Evolutionary conservation across 2,888 invertebrate genomes (phyloP), one percentile per base, ranked within the genome.

Genomic region (Plebejus anna): DNA sequence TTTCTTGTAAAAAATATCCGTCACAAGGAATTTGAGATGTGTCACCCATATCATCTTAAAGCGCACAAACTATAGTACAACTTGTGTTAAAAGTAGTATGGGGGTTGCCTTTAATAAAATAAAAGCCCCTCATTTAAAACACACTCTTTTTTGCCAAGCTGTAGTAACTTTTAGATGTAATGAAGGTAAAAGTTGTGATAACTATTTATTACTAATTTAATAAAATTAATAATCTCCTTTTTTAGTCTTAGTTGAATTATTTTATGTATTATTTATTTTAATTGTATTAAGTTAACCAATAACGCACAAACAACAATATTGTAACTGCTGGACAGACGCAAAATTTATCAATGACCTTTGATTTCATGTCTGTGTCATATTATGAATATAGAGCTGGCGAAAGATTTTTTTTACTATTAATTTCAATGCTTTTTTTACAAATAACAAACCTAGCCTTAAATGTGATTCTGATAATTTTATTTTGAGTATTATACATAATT

Each of bases 181-280:
- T 4, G 72, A n/a, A 66, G 55, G 13, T 55, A 72, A 73, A 73
- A 11, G 55, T 73, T 73, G 73, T 73, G 73, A 73, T 73, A 73
- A 51, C 73, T 73, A 73, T 73, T 73, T 73, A 73, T 73, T 73
- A 51, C 47, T 72, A 72, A 72, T 72, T 72, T 72, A 28, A 72
- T 42, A 42, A 47, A 9, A 47, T 72, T 47, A 51, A 72, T 71
- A 71, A 38, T 42, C 22, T 22, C n/a, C 38, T 70, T 47, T 28
- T 7, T n/a, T 71, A 38, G 42, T 51, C 11, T 47, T 72, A 72
- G 28, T 72, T 11, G 28, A 36, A 66, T 47, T 47, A 47, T 22
- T 71, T 72, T 72, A 70, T 70, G 70, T 72, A 13, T 66, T 36
- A 66, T 66, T 66, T 66, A 66, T 66, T 66, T 11, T 4, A 13